Conservation (phyloP, 1,140 invertebrate genomes). For the Bicyclus anynana region DNA sequence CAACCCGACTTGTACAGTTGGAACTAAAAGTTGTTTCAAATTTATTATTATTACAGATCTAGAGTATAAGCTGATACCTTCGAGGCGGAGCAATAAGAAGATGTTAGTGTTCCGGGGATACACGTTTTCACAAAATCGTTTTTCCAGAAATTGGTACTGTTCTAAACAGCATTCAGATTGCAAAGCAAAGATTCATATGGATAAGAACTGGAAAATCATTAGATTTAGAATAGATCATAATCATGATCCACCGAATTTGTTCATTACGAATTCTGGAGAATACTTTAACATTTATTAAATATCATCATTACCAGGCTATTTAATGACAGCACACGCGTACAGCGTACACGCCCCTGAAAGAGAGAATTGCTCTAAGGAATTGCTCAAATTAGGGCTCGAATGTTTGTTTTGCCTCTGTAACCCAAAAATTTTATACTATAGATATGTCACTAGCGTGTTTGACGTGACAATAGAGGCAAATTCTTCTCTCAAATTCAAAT, state of each 20-base stretch:
- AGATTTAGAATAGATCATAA: conserved; percentile 11
- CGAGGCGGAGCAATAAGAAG: conserved; percentile 21
- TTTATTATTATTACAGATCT: no score
- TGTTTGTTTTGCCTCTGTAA: no score
- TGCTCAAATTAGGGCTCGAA: no score
- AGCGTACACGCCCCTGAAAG: no score
- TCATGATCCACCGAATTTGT: conserved; percentile 14
- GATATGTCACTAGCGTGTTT: no score
- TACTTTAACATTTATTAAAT: background rate
- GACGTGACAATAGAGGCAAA: no score
- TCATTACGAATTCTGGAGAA: background rate
- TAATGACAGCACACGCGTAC: no score
- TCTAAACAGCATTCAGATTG: conserved; percentile 27
- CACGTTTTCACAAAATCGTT: conserved; percentile 27
- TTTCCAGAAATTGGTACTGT: conserved; percentile 31
- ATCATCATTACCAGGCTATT: background rate
- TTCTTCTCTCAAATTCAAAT: no score
- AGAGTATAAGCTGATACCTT: conserved; percentile 20
- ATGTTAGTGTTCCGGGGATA: conserved; percentile 22
- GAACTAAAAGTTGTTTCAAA: no score
- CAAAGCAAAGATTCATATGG: conserved; percentile 24
- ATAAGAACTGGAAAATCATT: conserved; percentile 7
- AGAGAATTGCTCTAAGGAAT: no score
- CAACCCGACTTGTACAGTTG: no score
- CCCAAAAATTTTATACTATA: no score